Evolutionary conservation across 2,888 invertebrate genomes (phyloP).

Genomic region (Rhamphomyia laevipes): DNA sequence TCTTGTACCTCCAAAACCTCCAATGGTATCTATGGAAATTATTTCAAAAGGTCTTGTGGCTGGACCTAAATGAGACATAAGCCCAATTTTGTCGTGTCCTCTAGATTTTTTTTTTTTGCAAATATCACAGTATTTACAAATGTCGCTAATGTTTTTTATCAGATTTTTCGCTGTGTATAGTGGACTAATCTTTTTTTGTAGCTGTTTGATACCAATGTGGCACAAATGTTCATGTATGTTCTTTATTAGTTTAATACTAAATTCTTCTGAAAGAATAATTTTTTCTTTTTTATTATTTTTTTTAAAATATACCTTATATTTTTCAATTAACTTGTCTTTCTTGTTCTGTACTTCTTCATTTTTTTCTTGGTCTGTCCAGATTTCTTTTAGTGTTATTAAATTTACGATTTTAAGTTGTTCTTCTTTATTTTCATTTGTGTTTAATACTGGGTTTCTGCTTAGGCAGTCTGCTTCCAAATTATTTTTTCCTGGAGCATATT

Average conservation of each 20-base stretch:
- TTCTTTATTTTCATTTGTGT: slow-evolving; percentile 6
- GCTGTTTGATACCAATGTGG: slow-evolving; percentile 1
- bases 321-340: background rate
- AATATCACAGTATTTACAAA: too few species aligned
- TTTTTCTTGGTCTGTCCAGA: background rate
- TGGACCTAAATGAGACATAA: background rate
- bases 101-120: too few species aligned
- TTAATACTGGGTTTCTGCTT: slow-evolving; percentile 12
- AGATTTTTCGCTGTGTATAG: background rate
- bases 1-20: slow-evolving; percentile 22
- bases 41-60: slow-evolving; percentile 17
- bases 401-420: slow-evolving; percentile 10
- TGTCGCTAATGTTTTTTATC: too few species aligned
- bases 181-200: slow-evolving; percentile 1
- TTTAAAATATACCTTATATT: too few species aligned
- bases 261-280: too few species aligned
- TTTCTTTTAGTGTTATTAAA: too few species aligned
- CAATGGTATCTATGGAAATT: slow-evolving; percentile 19
- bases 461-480: slow-evolving; percentile 11
- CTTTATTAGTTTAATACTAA: too few species aligned
- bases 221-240: background rate
- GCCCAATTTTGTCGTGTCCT: too few species aligned
- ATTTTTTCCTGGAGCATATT: too few species aligned
- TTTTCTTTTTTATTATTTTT: too few species aligned
- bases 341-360: background rate